Percentiles rank a stretch among this genome's conserved stretches.
Conservation (phyloP, 2,113 vertebrate genomes). For the Anseranas semipalmata region DNA sequence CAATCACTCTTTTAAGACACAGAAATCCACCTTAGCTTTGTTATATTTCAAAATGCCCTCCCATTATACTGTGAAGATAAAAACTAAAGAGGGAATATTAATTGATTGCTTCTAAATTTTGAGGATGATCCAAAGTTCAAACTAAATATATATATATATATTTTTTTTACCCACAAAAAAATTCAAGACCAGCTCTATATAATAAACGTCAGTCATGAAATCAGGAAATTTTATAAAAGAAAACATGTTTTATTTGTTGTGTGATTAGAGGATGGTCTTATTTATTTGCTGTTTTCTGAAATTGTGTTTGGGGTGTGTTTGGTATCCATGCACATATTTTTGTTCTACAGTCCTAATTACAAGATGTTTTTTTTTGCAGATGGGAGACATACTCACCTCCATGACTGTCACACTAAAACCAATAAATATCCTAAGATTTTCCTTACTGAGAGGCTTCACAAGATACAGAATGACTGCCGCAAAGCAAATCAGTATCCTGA, state of each 20-base stretch:
- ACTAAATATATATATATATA: too few relatives aligned
- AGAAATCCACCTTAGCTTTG: neutral
- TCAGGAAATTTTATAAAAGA: neutral
- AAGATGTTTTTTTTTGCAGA: accelerated
- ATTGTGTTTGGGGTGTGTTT: neutral
- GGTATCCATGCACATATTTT: neutral
- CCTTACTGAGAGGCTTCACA: neutral
- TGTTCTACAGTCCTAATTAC: neutral
- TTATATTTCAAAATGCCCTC: neutral
- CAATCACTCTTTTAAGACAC: neutral
- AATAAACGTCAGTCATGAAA: neutral
- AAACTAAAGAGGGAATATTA: neutral
- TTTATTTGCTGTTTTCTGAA: neutral
- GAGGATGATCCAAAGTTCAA: neutral
- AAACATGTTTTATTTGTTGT: neutral
- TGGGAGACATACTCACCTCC: neutral
- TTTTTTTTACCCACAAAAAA: neutral
- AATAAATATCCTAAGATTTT: neutral
- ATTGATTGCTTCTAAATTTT: neutral
- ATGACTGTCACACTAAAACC: neutral
- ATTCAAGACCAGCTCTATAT: neutral
- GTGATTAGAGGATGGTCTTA: neutral
- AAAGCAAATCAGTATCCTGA: neutral
- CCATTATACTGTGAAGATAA: neutral
- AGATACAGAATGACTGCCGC: too few relatives aligned